phyloP scores from a whole-genome alignment of 1,140 invertebrate genomes.

The Drosophila guanche region DNA sequence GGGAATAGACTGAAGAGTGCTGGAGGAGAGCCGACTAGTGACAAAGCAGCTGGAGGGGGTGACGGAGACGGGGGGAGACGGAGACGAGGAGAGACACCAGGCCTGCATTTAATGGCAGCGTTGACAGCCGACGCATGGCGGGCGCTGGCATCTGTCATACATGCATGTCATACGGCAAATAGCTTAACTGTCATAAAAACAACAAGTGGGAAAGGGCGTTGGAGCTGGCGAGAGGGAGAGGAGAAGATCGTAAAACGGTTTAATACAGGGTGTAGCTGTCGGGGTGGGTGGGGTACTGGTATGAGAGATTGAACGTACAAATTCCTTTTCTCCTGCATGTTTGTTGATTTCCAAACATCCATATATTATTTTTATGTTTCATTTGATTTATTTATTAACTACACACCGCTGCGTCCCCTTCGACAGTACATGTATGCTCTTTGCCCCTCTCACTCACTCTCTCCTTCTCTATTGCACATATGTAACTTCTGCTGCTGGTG shows the following conservation, averaged over 20 bases:
- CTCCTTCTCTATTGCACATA: conserved; percentile 23
- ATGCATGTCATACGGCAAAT: conserved; percentile 80
- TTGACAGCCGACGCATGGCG: conserved; percentile 56
- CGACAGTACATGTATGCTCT: neutral
- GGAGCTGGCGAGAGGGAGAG: neutral
- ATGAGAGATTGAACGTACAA: conserved; percentile 28
- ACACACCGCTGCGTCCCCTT: conserved; percentile 1
- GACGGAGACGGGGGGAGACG: neutral
- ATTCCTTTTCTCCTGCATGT: conserved; percentile 27
- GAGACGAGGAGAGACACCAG: neutral
- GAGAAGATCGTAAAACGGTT: conserved; percentile 71
- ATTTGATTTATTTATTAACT: conserved; percentile 75
- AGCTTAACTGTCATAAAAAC: conserved; percentile 81
- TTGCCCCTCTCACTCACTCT: conserved; percentile 6
- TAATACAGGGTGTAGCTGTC: conserved; percentile 45
- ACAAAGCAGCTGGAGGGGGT: neutral
- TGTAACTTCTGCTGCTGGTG: neutral
- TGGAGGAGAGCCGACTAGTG: conserved; percentile 3
- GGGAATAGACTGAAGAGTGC: too few species aligned
- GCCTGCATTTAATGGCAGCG: conserved; percentile 61
- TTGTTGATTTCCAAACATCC: conserved; percentile 25
- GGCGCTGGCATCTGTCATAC: conserved; percentile 74
- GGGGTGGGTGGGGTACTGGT: conserved; percentile 18
- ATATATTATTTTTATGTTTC: conserved; percentile 26
- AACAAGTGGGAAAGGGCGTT: conserved; percentile 43